Evolutionary conservation across 2,888 invertebrate genomes (phyloP), one percentile per base, ranked within the genome.

Genomic region (Tridacna crocea): DNA sequence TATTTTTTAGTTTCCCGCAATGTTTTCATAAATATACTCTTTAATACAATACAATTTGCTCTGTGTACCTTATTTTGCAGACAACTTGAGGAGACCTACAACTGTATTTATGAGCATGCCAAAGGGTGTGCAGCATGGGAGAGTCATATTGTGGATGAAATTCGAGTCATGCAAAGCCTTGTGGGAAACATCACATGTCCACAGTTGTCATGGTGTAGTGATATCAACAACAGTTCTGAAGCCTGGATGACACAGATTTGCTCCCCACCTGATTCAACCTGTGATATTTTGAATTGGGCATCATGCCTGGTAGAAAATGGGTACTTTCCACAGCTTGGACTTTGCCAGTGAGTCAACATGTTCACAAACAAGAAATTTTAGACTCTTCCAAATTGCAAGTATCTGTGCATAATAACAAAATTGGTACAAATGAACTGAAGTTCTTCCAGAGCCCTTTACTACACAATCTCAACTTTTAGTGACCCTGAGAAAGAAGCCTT

Each of bases 171-270:
- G 60, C 83, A 80, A 24, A 75, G 75, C 36, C n/a, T 83, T 66
- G 8, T 78, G 27, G 80, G 83, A 55, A 78, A 78, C n/a, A 60
- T 73, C 48, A 72, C 83, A 13, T 83, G 83, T 80, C 78, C 80
- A 2, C 36, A 51, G 48, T 58, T 72, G 72, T 46, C 65, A 15
- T 78, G 80, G 78, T 83, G 83, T 47, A 24, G 77, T 80, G 70
- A 58, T 55, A 26, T 55, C 17, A 61, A 68, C 11, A 66, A 68
- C 55, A 74, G 66, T 27, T 63, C 77, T 1, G 66, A 60, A 12
- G 22, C 70, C 13, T 77, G 80, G 77, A 46, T 66, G 60, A 36
- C 66, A 22, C 46, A 81, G 74, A 68, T 81, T 48, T 81, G 80
- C 55, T 51, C 70, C 10, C 51, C 70, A 26, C 17, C 51, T 11